These are phyloP conservation scores for Gymnocheta viridis DNA, from an alignment of 2,888 invertebrate genomes.

Conservation along the genomic window DNA sequence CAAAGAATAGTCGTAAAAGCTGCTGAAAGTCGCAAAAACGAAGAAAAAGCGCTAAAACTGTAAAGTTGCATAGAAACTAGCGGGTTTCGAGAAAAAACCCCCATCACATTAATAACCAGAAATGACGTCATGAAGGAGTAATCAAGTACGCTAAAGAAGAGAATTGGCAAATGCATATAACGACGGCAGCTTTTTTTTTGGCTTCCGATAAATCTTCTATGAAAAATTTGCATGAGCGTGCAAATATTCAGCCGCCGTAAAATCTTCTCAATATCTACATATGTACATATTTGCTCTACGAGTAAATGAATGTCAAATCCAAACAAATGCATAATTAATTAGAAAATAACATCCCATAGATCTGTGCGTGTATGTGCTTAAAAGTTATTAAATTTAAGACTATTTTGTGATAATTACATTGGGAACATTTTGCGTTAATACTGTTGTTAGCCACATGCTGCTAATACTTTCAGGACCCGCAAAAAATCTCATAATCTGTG, in stretches of 20 bases:
- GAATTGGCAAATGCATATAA: no score
- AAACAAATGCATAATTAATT: conserved; percentile 23
- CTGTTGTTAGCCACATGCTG: conserved; percentile 47
- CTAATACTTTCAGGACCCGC: conserved; percentile 28
- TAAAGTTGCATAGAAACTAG: no score
- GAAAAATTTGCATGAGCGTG: background rate
- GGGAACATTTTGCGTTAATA: conserved; percentile 34
- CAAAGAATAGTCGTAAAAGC: no score
- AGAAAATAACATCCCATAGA: background rate
- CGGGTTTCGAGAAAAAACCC: no score
- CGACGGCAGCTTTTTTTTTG: no score
- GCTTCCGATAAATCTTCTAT: no score
- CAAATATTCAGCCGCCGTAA: background rate
- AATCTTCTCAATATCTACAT: background rate
- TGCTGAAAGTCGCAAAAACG: no score
- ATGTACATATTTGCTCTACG: background rate
- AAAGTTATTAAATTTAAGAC: conserved; percentile 45
- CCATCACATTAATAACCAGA: no score
- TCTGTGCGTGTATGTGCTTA: conserved; percentile 31
- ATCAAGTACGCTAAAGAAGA: no score
- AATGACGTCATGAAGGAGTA: no score
- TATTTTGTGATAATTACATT: conserved; percentile 55
- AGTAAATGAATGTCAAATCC: background rate
- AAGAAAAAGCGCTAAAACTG: no score
- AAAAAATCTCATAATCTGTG: conserved; percentile 1